Base-by-base conservation (phyloP, 2,113 vertebrate species). In the Pygoscelis adeliae region DNA sequence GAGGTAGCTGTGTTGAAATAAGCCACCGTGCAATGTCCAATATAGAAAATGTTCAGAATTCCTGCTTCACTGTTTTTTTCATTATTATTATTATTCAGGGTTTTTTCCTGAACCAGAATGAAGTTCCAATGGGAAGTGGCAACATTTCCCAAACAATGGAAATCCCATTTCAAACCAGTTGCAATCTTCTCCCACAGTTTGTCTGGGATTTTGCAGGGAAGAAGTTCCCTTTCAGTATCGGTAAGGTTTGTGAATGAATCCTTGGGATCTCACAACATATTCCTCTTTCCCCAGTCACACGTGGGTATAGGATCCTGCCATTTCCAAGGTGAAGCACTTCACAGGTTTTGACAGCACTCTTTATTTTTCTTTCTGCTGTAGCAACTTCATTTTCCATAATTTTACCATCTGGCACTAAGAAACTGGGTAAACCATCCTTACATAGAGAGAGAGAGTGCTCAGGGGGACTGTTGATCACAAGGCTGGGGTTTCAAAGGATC, bases 361-460 rank as follows among this genome's bases (percentile, higher is more conserved):
- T 29, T 15, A 26, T 40, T 69, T 72, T 56, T 40, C 6, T 25
- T 89, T 80, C 50, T 73, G 36, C 79, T 83, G 52, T 47, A 40
- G 22, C 58, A 61, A 16, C 40, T 91, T 85, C 1, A 8, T 87
- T 90, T 69, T 32, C 71, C 38, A 3, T 29, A 11, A n/a, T 36
- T 85, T 82, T 61, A 27, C 78, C 87, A 76, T 20, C 46, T 79
- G 66, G n/a, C 30, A 27, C 26, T 47, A 13, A 70, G n/a, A 50
- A 91, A 63, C 3, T 17, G 50, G 11, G 19, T 58, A 29, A 63
- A 9, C 1, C 21, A 15, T n/a, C 30, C n/a, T 40, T 9, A 44
- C 20, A n/a, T 8, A 14, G n/a, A 26, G 0, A 0, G n/a, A 63
- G 44, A 27, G 52, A n/a, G n/a, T n/a, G n/a, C 49, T 89, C 26